Percentiles rank a stretch among this genome's conserved stretches.
Evolutionary conservation across 2,888 invertebrate genomes (phyloP).

Genomic region (Lasius fuliginosus): DNA sequence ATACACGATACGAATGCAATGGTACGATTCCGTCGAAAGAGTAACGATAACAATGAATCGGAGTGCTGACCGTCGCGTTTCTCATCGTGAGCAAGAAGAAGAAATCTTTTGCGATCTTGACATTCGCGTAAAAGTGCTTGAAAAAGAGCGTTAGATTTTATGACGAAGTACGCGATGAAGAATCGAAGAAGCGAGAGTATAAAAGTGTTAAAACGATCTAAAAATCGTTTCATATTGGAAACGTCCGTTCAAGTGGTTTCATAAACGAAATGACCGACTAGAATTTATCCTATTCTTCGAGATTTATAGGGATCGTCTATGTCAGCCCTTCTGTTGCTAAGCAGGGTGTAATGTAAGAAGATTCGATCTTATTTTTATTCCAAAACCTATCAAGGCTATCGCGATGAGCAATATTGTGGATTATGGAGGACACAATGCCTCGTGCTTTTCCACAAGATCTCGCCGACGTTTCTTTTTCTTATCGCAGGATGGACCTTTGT

Average conservation of each 20-base stretch:
- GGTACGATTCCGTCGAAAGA: background rate
- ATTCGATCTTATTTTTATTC: constrained; percentile 60
- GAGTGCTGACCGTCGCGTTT: constrained; percentile 44
- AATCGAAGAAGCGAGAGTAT: constrained; percentile 20
- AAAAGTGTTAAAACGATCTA: constrained; percentile 33
- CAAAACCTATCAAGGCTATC: constrained; percentile 47
- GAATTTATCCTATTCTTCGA: constrained; percentile 16
- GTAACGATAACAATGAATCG: constrained; percentile 42
- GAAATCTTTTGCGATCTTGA: constrained; percentile 11
- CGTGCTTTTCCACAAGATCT: background rate
- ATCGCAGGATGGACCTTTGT: background rate
- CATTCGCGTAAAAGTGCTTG: constrained; percentile 47
- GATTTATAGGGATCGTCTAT: constrained; percentile 5
- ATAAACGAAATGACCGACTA: constrained; percentile 8
- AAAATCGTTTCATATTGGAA: constrained; percentile 33
- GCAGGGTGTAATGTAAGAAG: constrained; percentile 23
- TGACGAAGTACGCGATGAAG: constrained; percentile 44
- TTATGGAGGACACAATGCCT: constrained; percentile 32
- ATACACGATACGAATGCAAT: constrained; percentile 16
- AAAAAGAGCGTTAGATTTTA: constrained; percentile 33
- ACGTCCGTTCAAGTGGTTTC: constrained; percentile 36
- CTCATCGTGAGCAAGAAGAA: background rate
- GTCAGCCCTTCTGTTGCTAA: constrained; percentile 43
- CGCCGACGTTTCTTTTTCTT: constrained; percentile 12
- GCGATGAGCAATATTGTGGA: constrained; percentile 52